Conservation (phyloP, 1,140 invertebrate genomes). For the Antheraea pernyi region DNA sequence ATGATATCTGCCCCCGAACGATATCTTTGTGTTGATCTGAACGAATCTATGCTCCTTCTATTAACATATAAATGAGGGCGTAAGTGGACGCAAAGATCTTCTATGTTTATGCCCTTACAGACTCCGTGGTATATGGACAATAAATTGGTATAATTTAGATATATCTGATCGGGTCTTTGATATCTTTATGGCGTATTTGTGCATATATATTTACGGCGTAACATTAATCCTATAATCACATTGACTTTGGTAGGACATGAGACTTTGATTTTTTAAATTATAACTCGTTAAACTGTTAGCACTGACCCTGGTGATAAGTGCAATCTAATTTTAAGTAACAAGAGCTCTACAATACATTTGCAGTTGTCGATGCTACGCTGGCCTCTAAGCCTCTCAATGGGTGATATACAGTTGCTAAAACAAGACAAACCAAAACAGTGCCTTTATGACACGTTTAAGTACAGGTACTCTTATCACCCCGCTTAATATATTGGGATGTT, state of each 20-base stretch:
- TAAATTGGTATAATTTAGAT: constrained; percentile 7
- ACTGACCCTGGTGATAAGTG: too few species aligned
- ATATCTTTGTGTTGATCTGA: constrained; percentile 71
- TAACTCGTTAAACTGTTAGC: too few species aligned
- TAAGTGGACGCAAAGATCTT: constrained; percentile 65
- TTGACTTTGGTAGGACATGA: neutral
- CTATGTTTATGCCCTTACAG: constrained; percentile 44
- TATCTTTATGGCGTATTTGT: neutral
- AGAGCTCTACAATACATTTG: too few species aligned
- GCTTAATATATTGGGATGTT: too few species aligned
- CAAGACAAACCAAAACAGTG: too few species aligned
- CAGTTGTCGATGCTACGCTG: too few species aligned
- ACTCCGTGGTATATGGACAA: constrained; percentile 40
- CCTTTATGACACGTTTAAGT: too few species aligned
- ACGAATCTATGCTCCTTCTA: constrained; percentile 56
- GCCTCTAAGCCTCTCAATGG: too few species aligned
- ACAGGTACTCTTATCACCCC: too few species aligned
- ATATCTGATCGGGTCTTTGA: neutral
- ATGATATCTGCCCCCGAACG: constrained; percentile 71
- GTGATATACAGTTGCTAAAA: too few species aligned
- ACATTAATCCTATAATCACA: neutral
- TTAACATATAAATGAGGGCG: constrained; percentile 78
- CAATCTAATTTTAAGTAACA: too few species aligned
- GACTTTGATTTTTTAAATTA: too few species aligned
- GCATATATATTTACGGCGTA: neutral